Evolutionary conservation across 2,113 vertebrate genomes (phyloP), one percentile per base, ranked within the genome.

Genomic region (Panthera leo): DNA sequence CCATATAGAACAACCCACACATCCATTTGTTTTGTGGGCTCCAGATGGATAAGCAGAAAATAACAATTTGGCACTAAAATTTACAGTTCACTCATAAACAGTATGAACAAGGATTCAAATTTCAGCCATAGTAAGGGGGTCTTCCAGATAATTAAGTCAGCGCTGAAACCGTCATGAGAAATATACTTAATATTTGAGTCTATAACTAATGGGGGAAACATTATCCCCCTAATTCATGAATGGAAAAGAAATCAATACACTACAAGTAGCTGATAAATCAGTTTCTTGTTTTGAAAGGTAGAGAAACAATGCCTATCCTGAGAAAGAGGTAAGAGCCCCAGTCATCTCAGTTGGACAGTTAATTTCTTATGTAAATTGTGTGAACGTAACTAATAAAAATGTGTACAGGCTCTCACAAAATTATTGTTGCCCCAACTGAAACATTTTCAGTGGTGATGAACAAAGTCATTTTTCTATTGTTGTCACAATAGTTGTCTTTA

Each of bases 401-500:
- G 92, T 98, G 67, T 95, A 61, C 45, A 97, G 89, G 94, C 93
- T 97, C 98, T 98, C 94, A 85, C 91, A 97, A 93, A 96, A 98
- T 97, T 96, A 96, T 91, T 97, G 91, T 97, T 96, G 89, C 48
- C 91, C 73, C 82, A 89, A 95, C 94, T 97, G 83, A 98, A 98
- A 97, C 96, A 95, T 96, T 98, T 98, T 86, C 82, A 97, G 88
- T 94, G 95, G 73, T 97, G 98, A 97, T 85, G 78, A 98, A 84
- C 71, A 48, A 86, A 98, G 51, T 97, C 96, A 3, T 98, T 90
- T 97, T 97, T 86, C 95, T 97, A 11, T 83, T 97, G 96, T 97
- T 98, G 97, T 98, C 96, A 97, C 96, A 98, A 97, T 84, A 84
- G 84, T 97, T 98, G 97, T 97, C 96, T 98, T 25, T 3, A 51